phyloP scores from a whole-genome alignment of 2,888 invertebrate genomes.

The Tuta absoluta region DNA sequence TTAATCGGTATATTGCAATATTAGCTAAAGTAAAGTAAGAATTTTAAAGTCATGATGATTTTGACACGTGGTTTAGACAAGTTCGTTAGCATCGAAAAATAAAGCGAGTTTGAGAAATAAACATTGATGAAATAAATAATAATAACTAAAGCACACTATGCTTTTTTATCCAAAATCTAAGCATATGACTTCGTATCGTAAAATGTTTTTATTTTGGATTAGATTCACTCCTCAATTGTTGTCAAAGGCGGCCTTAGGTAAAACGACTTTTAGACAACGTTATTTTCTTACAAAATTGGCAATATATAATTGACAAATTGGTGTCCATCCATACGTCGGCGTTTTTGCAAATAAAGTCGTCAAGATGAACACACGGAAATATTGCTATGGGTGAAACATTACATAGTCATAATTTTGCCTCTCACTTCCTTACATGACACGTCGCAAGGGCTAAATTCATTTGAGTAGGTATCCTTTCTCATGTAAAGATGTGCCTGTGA shows the following conservation, averaged over 20 bases:
- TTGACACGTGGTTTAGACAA: neutral
- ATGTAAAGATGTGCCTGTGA: neutral
- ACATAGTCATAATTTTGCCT: constrained; percentile 37
- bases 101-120: neutral
- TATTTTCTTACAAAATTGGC: neutral
- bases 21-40: neutral
- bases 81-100: neutral
- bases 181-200: too few relatives aligned
- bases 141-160: too few relatives aligned
- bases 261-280: too few relatives aligned
- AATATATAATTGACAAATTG: constrained; percentile 23
- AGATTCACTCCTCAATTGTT: too few relatives aligned
- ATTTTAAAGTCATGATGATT: neutral
- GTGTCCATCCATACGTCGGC: constrained; percentile 12
- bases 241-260: too few relatives aligned
- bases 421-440: constrained; percentile 44
- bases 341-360: neutral
- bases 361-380: constrained; percentile 21
- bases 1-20: neutral
- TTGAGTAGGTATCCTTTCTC: neutral
- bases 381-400: constrained; percentile 24
- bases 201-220: too few relatives aligned
- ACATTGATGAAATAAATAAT: too few relatives aligned
- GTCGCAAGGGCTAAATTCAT: neutral
- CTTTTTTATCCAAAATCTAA: too few relatives aligned